These are phyloP conservation scores for Mola mola DNA, from an alignment of 2,113 vertebrate species.

Conservation along the genomic window DNA sequence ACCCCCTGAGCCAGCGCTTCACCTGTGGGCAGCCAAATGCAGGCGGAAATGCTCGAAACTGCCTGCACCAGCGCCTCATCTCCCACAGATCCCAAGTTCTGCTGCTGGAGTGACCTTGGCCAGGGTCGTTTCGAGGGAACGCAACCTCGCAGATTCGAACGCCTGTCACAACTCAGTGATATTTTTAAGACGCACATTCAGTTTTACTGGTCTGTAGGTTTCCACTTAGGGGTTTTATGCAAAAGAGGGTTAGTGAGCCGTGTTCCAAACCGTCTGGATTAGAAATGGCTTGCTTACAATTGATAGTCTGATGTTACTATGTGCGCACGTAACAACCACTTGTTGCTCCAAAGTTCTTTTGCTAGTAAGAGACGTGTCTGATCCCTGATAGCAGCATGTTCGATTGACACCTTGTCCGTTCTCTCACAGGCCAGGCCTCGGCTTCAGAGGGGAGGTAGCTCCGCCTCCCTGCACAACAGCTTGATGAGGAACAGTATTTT, in stretches of 20 bases:
- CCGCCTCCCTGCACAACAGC: conserved; percentile 96
- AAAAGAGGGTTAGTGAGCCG: conserved; percentile 56
- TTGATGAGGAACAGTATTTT: conserved; percentile 99
- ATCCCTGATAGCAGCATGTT: background rate
- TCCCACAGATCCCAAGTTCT: conserved; percentile 51
- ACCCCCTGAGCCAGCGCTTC: conserved; percentile 58
- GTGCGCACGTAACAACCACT: conserved; percentile 1
- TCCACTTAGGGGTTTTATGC: conserved; percentile 37
- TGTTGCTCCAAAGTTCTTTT: background rate
- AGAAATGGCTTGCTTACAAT: conserved; percentile 29
- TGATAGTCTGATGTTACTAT: conserved; percentile 14
- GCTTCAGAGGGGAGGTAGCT: conserved; percentile 94
- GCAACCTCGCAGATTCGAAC: conserved; percentile 4
- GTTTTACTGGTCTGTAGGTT: conserved; percentile 45
- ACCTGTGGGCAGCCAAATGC: conserved; percentile 53
- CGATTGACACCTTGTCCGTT: conserved; percentile 46
- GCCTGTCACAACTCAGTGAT: too few relatives aligned
- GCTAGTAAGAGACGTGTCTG: background rate
- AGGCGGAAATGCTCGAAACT: conserved; percentile 31
- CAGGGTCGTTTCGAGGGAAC: conserved; percentile 1
- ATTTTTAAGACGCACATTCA: background rate
- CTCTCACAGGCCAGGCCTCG: conserved; percentile 88
- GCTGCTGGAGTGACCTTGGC: conserved; percentile 41
- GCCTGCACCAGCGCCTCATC: conserved; percentile 36
- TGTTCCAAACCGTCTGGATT: conserved; percentile 43